Conservation (phyloP, 2,113 vertebrate species). For the Corythaeola cristata region DNA sequence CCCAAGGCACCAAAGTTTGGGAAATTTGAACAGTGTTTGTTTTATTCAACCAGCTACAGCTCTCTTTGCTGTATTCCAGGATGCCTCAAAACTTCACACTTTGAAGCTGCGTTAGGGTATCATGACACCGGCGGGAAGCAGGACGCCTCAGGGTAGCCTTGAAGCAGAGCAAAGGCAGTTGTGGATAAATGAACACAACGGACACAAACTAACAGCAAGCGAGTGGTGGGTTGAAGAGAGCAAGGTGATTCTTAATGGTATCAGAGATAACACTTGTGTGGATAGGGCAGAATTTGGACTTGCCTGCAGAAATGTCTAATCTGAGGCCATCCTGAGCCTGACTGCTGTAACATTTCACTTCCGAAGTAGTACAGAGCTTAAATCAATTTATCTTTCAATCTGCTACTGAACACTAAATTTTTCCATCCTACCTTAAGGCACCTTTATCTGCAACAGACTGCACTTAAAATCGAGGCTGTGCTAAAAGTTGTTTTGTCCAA, state of each 20-base stretch:
- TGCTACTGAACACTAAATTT: not conserved
- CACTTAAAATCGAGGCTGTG: not conserved
- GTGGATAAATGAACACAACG: constrained; percentile 40
- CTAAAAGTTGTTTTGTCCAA: not conserved
- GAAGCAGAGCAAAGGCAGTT: constrained; percentile 38
- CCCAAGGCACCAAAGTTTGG: constrained; percentile 17
- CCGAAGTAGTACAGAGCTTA: not conserved
- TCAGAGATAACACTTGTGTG: not conserved
- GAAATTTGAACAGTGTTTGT: not conserved
- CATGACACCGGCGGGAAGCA: not conserved
- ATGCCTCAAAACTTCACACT: constrained; percentile 42
- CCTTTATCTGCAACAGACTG: not conserved
- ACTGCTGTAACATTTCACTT: not conserved
- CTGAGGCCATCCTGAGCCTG: not conserved
- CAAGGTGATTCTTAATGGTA: not conserved
- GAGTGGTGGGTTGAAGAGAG: not conserved
- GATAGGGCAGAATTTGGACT: not conserved
- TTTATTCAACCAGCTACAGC: constrained; percentile 44
- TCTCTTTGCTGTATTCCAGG: not conserved
- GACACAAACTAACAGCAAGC: not conserved
- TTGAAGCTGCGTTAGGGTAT: constrained; percentile 8
- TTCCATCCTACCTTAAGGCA: not conserved
- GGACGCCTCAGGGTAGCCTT: constrained; percentile 59
- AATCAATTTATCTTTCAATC: not conserved
- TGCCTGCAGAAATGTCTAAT: not conserved